Evolutionary conservation across 2,113 vertebrate genomes (phyloP).

Genomic region (Oplegnathus fasciatus): DNA sequence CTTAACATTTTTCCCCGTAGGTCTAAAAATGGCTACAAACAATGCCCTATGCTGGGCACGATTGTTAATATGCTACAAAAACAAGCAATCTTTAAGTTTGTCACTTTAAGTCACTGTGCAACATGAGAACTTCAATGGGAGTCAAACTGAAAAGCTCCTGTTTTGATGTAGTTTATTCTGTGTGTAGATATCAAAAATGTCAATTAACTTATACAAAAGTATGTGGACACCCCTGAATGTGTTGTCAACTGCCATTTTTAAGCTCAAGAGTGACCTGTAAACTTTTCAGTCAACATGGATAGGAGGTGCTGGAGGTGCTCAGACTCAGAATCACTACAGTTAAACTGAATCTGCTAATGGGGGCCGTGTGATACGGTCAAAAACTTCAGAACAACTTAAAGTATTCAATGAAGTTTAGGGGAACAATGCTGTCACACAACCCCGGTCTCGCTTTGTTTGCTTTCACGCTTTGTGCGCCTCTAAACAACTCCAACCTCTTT

Average conservation of each 20-base stretch:
- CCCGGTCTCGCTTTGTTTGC: too few species aligned
- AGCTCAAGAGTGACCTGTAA: not conserved
- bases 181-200: not conserved
- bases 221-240: not conserved
- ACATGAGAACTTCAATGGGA: conserved; percentile 1
- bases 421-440: not conserved
- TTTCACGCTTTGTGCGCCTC: too few species aligned
- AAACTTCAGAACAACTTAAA: not conserved
- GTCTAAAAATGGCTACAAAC: conserved; percentile 66
- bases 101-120: conserved; percentile 21
- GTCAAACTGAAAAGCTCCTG: conserved; percentile 39
- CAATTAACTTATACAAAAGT: not conserved
- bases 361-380: too few species aligned
- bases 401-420: not conserved
- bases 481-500: too few species aligned
- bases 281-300: not conserved
- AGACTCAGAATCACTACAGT: not conserved
- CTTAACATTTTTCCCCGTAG: conserved; percentile 2
- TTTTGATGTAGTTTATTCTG: not conserved
- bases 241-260: not conserved
- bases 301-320: too few species aligned
- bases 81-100: conserved; percentile 35
- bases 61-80: conserved; percentile 64
- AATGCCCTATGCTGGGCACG: conserved; percentile 22
- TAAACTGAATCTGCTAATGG: not conserved